Base-by-base conservation (phyloP, 2,113 vertebrate genomes). In the Taurulus bubalis region DNA sequence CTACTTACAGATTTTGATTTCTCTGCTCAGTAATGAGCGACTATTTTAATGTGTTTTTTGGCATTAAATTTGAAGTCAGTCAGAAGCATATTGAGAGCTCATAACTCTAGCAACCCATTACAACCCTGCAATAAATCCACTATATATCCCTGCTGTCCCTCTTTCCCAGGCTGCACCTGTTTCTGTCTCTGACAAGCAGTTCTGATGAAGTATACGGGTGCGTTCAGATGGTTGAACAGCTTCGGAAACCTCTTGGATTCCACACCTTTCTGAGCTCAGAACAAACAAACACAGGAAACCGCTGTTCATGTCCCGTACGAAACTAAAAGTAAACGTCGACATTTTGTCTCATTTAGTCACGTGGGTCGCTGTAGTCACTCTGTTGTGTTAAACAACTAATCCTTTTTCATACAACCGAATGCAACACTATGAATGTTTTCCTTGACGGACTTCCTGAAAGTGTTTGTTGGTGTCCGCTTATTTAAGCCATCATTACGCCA, bases 11-110 rank as follows among this genome's bases (percentile, higher is more conserved):
- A 72, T 63, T 51, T 30, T 20, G 34, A 58, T 4, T 58, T 49
- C 8, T 32, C 22, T 51, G 5, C 26, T 20, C 2, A 24, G 2
- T 49, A 42, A 62, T 38, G 20, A 38, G 20, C 60, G 36, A 18
- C 7, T 30, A 8, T 59, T 65, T 32, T 34, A 30, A 51, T 47
- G 22, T 1, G 1, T 14, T 78, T 36, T 53, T 22, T 34, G 6
- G 26, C 28, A 18, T 55, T 56, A 70, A 47, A 28, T 71, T 36
- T 77, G 5, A 73, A 60, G 24, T 65, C 64, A 68, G 63, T 38
- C 47, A 55, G 22, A 60, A 28, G n/a, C 18, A 28, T 20, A 32
- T 7, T 66, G n/a, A 26, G 22, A 56, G 36, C 55, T 20, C n/a
- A 30, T 55, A 45, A 62, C 76, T 75, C 28, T 30, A 65, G 18